Evolutionary conservation across 2,888 invertebrate species (phyloP).

Genomic region (Geophilus truncorum): DNA sequence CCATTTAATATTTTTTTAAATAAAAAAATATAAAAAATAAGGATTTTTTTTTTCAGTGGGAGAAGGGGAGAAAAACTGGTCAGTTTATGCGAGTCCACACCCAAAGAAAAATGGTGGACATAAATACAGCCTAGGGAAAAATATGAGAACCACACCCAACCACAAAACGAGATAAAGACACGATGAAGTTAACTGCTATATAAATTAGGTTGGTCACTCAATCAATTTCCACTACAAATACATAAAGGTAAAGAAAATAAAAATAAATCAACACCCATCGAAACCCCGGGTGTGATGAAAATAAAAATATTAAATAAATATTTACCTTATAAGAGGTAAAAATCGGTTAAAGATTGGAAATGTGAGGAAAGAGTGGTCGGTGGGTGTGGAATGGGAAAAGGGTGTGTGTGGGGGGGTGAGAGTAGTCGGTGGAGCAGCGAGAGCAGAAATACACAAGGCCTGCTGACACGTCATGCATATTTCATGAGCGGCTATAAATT

Average conservation of each 20-base stretch:
- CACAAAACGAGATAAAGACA: constrained; percentile 28
- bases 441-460: constrained; percentile 24
- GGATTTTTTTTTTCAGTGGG: too few relatives aligned
- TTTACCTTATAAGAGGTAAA: too few relatives aligned
- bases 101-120: constrained; percentile 15
- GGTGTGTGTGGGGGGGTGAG: neutral
- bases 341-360: neutral
- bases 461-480: constrained; percentile 29
- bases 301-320: neutral
- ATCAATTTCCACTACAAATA: neutral
- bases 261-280: neutral
- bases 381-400: neutral
- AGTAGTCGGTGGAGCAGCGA: neutral
- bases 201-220: constrained; percentile 9
- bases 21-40: constrained; percentile 28
- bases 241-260: neutral
- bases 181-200: constrained; percentile 1
- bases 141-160: neutral
- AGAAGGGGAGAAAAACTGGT: neutral
- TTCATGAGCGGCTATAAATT: constrained; percentile 29
- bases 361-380: neutral
- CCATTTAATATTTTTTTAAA: neutral
- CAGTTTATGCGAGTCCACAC: neutral
- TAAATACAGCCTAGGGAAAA: constrained; percentile 14
- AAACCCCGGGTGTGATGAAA: too few relatives aligned